phyloP scores from a whole-genome alignment of 2,888 invertebrate genomes.

The Neoascia interrupta region DNA sequence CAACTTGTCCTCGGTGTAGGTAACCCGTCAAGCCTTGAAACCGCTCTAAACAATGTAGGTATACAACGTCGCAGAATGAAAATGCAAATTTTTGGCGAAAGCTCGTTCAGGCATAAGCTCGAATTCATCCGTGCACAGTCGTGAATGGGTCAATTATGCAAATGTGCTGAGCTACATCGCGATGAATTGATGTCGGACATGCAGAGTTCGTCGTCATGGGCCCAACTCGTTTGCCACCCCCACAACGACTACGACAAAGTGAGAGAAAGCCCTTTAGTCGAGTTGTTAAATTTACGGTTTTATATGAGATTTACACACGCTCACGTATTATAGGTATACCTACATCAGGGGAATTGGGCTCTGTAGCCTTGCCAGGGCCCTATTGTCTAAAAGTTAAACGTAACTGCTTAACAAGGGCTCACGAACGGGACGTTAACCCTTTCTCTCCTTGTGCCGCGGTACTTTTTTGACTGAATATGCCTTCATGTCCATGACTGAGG shows the following conservation, averaged over 20 bases:
- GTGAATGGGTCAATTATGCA: conserved; percentile 79
- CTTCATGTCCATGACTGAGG: conserved; percentile 21
- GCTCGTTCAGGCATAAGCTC: conserved; percentile 78
- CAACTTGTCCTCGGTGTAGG: conserved; percentile 35
- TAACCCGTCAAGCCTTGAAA: conserved; percentile 41
- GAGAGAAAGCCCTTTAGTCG: conserved; percentile 30
- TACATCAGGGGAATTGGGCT: conserved; percentile 1
- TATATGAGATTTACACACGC: conserved; percentile 58
- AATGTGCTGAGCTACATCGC: conserved; percentile 72
- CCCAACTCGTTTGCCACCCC: conserved; percentile 23
- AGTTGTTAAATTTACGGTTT: conserved; percentile 67
- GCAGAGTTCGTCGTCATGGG: conserved; percentile 73
- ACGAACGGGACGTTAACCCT: conserved; percentile 57
- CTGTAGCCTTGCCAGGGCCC: conserved; percentile 12
- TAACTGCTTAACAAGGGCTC: conserved; percentile 41
- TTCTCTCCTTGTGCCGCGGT: conserved; percentile 11
- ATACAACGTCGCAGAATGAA: conserved; percentile 31
- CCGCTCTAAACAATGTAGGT: conserved; percentile 19
- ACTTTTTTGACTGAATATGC: conserved; percentile 1
- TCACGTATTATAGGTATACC: conserved; percentile 1
- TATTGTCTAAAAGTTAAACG: conserved; percentile 57
- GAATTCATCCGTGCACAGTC: conserved; percentile 75
- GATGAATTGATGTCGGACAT: conserved; percentile 73
- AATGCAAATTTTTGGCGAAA: conserved; percentile 72
- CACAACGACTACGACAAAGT: conserved; percentile 1